Evolutionary conservation across 2,888 invertebrate genomes (phyloP).

Genomic region (Flabesymbios commensalis): DNA sequence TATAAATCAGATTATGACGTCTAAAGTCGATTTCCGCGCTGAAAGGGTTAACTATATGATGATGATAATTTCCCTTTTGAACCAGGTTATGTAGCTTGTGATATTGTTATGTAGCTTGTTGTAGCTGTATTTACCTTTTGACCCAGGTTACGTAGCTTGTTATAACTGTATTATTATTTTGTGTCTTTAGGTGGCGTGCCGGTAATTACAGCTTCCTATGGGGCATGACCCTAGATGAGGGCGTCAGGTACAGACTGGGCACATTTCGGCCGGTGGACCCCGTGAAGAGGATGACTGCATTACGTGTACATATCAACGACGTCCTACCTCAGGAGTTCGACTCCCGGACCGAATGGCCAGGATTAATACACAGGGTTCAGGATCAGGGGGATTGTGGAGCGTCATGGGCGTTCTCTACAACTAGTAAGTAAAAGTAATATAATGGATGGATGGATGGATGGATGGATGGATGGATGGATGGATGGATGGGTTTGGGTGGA

Average conservation of each 20-base stretch:
- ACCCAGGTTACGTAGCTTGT: too few relatives aligned
- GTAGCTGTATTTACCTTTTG: too few relatives aligned
- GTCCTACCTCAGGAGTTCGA: conserved; percentile 74
- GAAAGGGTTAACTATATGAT: too few relatives aligned
- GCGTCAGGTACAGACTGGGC: conserved; percentile 76
- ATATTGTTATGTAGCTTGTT: too few relatives aligned
- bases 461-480: neutral
- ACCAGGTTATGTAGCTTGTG: too few relatives aligned
- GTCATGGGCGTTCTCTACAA: conserved; percentile 91
- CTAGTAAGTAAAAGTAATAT: conserved; percentile 63
- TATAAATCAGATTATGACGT: too few relatives aligned
- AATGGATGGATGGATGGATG: too few relatives aligned
- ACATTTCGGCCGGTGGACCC: conserved; percentile 67
- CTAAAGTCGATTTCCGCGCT: too few relatives aligned
- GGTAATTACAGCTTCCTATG: conserved; percentile 82
- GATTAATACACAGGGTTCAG: conserved; percentile 70
- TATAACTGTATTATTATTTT: too few relatives aligned
- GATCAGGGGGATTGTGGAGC: conserved; percentile 78
- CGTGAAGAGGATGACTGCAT: conserved; percentile 49
- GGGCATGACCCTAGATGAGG: conserved; percentile 81
- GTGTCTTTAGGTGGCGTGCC: conserved; percentile 75
- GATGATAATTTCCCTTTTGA: too few relatives aligned
- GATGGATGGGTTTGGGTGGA: too few relatives aligned
- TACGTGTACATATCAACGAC: conserved; percentile 39
- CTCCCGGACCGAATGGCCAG: conserved; percentile 75